Evolutionary conservation across 2,888 invertebrate genomes (phyloP).

Genomic region (Agriopis marginaria): DNA sequence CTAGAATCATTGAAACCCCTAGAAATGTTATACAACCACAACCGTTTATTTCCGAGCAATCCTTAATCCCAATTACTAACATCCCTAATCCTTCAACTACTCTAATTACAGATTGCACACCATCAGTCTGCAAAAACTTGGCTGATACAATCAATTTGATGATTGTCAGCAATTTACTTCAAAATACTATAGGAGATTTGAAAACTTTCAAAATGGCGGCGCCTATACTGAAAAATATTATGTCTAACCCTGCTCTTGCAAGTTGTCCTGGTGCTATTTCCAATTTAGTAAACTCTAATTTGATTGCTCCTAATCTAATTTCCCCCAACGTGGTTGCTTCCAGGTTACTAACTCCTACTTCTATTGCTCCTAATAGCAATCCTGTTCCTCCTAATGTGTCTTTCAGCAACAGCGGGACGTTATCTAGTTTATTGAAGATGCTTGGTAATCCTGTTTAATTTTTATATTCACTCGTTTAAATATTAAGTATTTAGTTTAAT

Average conservation of each 20-base stretch:
- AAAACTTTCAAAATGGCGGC: conserved; percentile 58
- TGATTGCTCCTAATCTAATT: conserved; percentile 39
- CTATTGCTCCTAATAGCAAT: conserved; percentile 30
- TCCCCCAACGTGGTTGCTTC: conserved; percentile 33
- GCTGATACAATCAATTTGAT: conserved; percentile 72
- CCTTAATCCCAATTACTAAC: conserved; percentile 38
- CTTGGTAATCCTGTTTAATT: conserved; percentile 30
- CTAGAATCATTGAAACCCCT: conserved; percentile 12
- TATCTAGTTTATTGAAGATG: conserved; percentile 35
- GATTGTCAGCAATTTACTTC: conserved; percentile 69
- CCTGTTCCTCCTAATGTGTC: conserved; percentile 36
- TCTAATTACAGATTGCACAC: conserved; percentile 72
- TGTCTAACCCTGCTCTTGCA: conserved; percentile 54
- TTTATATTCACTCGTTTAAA: background rate
- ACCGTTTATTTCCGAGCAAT: background rate
- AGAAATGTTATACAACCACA: conserved; percentile 14
- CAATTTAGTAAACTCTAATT: conserved; percentile 17
- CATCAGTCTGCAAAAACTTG: conserved; percentile 69
- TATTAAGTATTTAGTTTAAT: conserved; percentile 3
- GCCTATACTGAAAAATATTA: conserved; percentile 62
- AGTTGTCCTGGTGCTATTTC: conserved; percentile 58
- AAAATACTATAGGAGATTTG: conserved; percentile 60
- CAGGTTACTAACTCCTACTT: conserved; percentile 35
- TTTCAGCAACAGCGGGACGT: conserved; percentile 20
- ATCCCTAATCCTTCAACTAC: conserved; percentile 55